Evolutionary conservation across 2,888 invertebrate genomes (phyloP), one percentile per base, ranked within the genome.

Genomic region (Myopa testacea): DNA sequence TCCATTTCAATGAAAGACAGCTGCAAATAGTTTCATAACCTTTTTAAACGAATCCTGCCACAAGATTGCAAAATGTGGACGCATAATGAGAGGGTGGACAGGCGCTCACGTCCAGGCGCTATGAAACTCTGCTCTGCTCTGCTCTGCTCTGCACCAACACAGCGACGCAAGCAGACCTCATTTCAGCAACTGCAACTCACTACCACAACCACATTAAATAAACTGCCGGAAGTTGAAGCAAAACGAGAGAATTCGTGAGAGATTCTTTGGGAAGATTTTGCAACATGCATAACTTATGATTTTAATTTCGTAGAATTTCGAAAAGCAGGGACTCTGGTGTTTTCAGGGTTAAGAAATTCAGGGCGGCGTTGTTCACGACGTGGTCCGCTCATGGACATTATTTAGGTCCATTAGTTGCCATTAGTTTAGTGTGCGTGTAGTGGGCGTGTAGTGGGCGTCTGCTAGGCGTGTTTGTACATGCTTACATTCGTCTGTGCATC

Each of bases 171-270:
- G 55, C 55, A n/a, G 55, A 78, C 79, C 79, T 80, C 80, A 80
- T 81, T 81, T 78, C 73, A 73, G 38, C 74, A 81, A 78, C 80
- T 78, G 79, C 80, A 76, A 37, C 45, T 45, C 26, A 72, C 16
- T 34, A 78, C 75, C 74, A n/a, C 60, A 77, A 55, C 58, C 78
- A 34, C 69, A 79, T 55, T 38, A 76, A 77, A 63, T 19, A 65
- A 45, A 19, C 40, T 67, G 19, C 55, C 62, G 75, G 63, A 65
- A 70, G 75, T 67, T 67, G 40, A 2, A 58, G 62, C 12, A 19
- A n/a, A 38, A 40, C 34, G 34, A 65, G 50, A 52, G 63, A 63
- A 19, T 63, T 19, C 34, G 74, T 63, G 8, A 16, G 50, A 74
- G 63, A 74, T 74, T 74, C 74, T 65, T 70, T 65, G 52, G 34